These are phyloP conservation scores for Cyphomyrmex costatus DNA, from an alignment of 1,140 invertebrate species.

Conservation along the genomic window DNA sequence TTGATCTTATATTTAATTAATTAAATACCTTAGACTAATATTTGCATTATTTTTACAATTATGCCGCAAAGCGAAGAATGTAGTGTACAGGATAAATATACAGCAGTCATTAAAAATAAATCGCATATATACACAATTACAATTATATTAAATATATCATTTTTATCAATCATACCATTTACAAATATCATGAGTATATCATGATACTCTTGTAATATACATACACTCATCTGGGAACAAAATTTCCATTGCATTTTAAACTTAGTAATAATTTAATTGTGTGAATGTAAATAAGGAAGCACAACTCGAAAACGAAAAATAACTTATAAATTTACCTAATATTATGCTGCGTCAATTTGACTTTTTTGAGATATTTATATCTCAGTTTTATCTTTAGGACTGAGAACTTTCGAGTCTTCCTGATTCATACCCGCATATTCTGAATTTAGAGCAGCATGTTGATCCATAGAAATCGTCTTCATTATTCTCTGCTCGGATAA, in stretches of 20 bases:
- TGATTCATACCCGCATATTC: slow-evolving; percentile 77
- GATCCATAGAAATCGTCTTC: slow-evolving; percentile 70
- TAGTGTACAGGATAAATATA: not conserved
- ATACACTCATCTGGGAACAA: not conserved
- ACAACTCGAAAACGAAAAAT: not conserved
- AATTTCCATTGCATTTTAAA: not conserved
- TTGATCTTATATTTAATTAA: not conserved
- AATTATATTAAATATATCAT: not conserved
- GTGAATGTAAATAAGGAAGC: slow-evolving; percentile 2
- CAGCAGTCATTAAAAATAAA: not conserved
- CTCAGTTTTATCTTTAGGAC: slow-evolving; percentile 62
- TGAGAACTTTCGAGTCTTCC: slow-evolving; percentile 80
- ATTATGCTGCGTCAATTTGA: slow-evolving; percentile 10
- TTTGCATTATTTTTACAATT: slow-evolving; percentile 41
- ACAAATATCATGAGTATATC: not conserved
- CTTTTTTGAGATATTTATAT: slow-evolving; percentile 63
- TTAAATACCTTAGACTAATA: not conserved
- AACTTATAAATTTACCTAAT: not conserved
- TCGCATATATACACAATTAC: not conserved
- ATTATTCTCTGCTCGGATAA: slow-evolving; percentile 76
- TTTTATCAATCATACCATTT: not conserved
- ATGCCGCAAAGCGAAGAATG: not conserved
- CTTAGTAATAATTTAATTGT: slow-evolving; percentile 21
- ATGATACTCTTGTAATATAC: not conserved
- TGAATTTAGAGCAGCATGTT: slow-evolving; percentile 52